Conservation (phyloP, 1,140 invertebrate genomes). For the Apis cerana region DNA sequence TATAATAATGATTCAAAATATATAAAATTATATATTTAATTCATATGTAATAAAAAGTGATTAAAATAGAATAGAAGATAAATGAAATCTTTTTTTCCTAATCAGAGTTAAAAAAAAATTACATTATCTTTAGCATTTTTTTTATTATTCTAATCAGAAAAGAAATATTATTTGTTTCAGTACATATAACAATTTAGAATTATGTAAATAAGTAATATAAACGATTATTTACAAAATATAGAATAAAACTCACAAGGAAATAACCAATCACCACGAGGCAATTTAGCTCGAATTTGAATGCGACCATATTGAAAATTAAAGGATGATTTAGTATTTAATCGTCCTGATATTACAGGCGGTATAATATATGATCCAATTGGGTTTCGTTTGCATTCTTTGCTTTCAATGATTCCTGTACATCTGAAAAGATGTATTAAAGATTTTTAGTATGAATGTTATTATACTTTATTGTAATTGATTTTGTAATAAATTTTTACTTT, state of each 20-base stretch:
- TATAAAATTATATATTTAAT: too few relatives aligned
- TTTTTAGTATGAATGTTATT: too few relatives aligned
- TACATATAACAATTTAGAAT: not conserved
- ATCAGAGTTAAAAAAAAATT: too few relatives aligned
- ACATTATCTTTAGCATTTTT: too few relatives aligned
- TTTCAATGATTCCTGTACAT: conserved; percentile 81
- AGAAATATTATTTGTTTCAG: not conserved
- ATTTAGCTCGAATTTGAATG: conserved; percentile 84
- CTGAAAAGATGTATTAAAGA: conserved; percentile 72
- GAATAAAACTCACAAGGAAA: conserved; percentile 82
- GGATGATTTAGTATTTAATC: conserved; percentile 83
- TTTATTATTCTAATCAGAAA: too few relatives aligned
- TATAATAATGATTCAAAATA: not conserved
- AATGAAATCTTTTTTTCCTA: too few relatives aligned
- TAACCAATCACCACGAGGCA: conserved; percentile 86
- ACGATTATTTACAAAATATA: not conserved
- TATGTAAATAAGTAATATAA: not conserved
- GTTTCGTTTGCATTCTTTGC: conserved; percentile 79
- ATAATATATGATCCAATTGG: conserved; percentile 82
- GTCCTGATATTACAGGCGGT: conserved; percentile 86
- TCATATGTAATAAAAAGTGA: too few relatives aligned
- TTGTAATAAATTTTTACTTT: conserved; percentile 74
- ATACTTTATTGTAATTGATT: not conserved
- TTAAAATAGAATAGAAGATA: too few relatives aligned
- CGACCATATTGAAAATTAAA: conserved; percentile 84